Evolutionary conservation across 2,888 invertebrate genomes (phyloP).

Genomic region (Diplazon laetatorius): DNA sequence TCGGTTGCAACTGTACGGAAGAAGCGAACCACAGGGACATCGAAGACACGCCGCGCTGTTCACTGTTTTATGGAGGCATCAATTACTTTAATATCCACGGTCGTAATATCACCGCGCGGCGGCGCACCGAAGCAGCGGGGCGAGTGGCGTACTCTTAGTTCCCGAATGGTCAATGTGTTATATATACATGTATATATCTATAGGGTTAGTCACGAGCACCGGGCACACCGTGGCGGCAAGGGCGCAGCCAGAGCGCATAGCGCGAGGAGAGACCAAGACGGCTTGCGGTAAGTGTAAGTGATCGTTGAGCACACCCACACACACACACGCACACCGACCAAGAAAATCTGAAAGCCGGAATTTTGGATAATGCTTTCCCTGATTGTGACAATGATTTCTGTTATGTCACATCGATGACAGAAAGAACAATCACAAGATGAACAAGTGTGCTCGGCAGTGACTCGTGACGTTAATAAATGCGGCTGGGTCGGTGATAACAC

Average conservation of each 20-base stretch:
- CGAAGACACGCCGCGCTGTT: slow-evolving; percentile 69
- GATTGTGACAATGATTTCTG: slow-evolving; percentile 73
- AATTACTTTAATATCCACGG: slow-evolving; percentile 79
- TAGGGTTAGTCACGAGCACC: slow-evolving; percentile 57
- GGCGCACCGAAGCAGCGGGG: slow-evolving; percentile 45
- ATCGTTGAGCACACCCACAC: slow-evolving; percentile 72
- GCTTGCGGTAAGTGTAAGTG: slow-evolving; percentile 75
- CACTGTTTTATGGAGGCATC: slow-evolving; percentile 78
- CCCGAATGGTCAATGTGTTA: slow-evolving; percentile 18
- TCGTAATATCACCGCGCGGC: slow-evolving; percentile 75
- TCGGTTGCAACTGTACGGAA: slow-evolving; percentile 63
- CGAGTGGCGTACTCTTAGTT: slow-evolving; percentile 25
- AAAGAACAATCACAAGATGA: background rate
- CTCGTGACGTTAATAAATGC: background rate
- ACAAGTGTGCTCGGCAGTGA: background rate
- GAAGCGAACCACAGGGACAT: slow-evolving; percentile 74
- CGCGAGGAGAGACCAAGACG: slow-evolving; percentile 31
- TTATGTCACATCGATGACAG: background rate
- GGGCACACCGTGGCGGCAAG: background rate
- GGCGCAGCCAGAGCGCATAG: slow-evolving; percentile 21
- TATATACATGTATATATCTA: no score
- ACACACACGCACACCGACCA: slow-evolving; percentile 22
- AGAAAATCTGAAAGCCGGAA: background rate
- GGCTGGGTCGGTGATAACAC: slow-evolving; percentile 13
- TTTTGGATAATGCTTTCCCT: slow-evolving; percentile 60